Evolutionary conservation across 2,797 vertebrate species (phyloP).

Genomic region (Hydrolagus colliei): DNA sequence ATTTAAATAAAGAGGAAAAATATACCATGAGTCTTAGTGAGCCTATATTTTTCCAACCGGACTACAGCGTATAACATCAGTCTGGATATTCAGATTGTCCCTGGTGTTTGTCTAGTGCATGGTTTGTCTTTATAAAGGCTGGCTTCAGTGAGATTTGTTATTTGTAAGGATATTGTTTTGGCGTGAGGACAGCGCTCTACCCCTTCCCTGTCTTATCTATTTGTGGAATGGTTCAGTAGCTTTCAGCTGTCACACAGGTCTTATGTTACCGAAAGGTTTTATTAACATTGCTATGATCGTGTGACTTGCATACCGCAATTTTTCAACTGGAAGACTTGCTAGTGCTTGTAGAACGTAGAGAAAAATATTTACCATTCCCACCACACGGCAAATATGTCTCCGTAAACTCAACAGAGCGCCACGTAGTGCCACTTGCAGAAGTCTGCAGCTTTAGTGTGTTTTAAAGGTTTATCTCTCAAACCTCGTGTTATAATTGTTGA

Average conservation of each 20-base stretch:
- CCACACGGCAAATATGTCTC: not conserved
- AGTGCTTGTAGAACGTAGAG: not conserved
- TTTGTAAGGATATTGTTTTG: not conserved
- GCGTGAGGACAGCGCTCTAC: not conserved
- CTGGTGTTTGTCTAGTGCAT: not conserved
- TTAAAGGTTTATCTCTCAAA: too few species aligned
- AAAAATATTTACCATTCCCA: not conserved
- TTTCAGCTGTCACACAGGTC: not conserved
- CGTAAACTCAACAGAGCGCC: too few species aligned
- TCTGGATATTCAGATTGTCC: too few species aligned
- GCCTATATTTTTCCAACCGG: too few species aligned
- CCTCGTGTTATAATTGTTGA: too few species aligned
- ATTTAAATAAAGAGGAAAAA: too few species aligned
- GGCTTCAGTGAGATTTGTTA: not conserved
- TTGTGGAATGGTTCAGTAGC: not conserved
- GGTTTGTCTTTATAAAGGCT: not conserved
- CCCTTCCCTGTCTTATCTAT: not conserved
- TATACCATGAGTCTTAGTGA: too few species aligned
- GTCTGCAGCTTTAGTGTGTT: too few species aligned
- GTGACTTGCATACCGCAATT: not conserved
- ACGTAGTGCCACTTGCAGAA: too few species aligned
- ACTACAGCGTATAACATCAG: too few species aligned
- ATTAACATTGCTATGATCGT: not conserved
- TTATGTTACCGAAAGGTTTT: not conserved
- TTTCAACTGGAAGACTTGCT: not conserved